These are phyloP conservation scores for Timema cristinae DNA, from an alignment of 2,888 invertebrate species.

Conservation along the genomic window DNA sequence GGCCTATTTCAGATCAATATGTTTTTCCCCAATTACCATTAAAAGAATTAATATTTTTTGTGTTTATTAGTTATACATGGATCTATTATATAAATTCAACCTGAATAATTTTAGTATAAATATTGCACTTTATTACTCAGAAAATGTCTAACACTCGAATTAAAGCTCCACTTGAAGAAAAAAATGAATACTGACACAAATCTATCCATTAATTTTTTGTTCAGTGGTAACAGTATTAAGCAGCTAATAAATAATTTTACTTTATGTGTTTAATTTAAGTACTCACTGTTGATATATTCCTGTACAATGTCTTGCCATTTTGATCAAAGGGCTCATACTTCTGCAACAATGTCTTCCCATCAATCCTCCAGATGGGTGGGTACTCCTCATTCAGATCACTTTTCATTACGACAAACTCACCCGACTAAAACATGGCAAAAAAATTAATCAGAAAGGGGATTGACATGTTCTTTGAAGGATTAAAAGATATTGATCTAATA, in stretches of 20 bases:
- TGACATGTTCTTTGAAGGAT: no score
- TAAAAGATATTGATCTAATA: no score
- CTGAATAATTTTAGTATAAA: no score
- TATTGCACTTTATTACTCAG: no score
- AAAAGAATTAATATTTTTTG: no score
- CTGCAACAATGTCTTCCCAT: constrained; percentile 55
- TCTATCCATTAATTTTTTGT: neutral
- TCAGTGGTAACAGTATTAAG: neutral
- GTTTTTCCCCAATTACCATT: no score
- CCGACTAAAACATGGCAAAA: constrained; percentile 54
- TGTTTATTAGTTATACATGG: no score
- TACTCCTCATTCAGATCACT: constrained; percentile 74
- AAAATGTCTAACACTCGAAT: no score
- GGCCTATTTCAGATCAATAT: no score
- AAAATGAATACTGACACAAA: neutral
- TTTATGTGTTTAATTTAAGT: neutral
- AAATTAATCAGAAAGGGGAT: no score
- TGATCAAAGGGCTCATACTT: constrained; percentile 54
- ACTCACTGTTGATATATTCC: constrained; percentile 81
- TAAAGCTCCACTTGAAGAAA: neutral
- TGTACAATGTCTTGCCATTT: constrained; percentile 75
- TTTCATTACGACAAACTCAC: constrained; percentile 84
- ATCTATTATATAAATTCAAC: no score
- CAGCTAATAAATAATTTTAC: neutral
- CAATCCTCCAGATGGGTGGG: constrained; percentile 89